Base-by-base conservation (phyloP, 2,113 vertebrate species). In the Misgurnus mizolepis region DNA sequence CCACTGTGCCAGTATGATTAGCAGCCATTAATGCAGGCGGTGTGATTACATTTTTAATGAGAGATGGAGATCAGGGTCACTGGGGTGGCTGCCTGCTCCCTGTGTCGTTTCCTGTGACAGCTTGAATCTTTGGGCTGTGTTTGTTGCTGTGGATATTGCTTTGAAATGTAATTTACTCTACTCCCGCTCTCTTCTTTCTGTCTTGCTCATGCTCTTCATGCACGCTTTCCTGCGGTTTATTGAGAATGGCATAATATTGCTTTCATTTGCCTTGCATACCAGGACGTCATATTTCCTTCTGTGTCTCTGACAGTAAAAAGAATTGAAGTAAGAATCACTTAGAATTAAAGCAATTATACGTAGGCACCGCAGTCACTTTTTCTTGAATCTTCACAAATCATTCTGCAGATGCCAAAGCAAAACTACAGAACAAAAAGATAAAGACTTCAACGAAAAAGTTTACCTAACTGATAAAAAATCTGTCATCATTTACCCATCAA, bases 1-100 rank as follows among this genome's bases (percentile, higher is more conserved):
- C 82, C 85, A 87, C 85, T 83, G 86, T 88, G 85, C 87, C 80
- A 77, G 77, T 69, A 76, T 80, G 84, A 88, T 90, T 87, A 87
- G 85, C 68, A 84, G 80, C 68, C 72, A 85, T 89, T 91, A 85
- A 62, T 75, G 43, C 22, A 50, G 85, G 76, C 47, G 62, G 70
- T 82, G 81, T 85, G 85, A 88, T 82, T 79, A 82, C 67, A 70
- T 76, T 83, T 83, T 82, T 81, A 82, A 81, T 73, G 67, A 80
- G 74, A 67, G 78, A 45, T 58, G 41, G 47, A 62, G 47, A 15
- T 80, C 68, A 64, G 7, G 60, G 68, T 75, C 22, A 34, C 27
- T 7, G 49, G 58, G 71, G 71, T 80, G 45, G 47, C 10, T 0
- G 7, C 56, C 72, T 43, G 58, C 47, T 43, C 47, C 69, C 40